Conservation (phyloP, 2,113 vertebrate genomes). For the Columbina picui region DNA sequence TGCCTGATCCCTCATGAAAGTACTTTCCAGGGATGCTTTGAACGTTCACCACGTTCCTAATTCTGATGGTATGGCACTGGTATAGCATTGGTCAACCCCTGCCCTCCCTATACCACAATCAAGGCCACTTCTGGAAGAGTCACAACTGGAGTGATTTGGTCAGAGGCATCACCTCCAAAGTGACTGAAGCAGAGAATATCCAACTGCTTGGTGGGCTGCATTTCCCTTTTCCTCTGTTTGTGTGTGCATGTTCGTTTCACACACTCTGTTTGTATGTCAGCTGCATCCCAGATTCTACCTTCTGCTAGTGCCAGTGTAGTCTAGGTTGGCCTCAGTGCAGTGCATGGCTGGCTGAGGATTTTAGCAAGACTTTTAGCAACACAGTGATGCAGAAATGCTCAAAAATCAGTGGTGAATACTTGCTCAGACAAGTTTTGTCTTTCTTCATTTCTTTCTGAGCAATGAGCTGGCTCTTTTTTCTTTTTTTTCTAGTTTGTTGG, state of each 20-base stretch:
- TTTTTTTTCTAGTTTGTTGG: neutral
- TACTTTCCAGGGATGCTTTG: neutral
- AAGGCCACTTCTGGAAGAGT: neutral
- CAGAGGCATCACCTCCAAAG: neutral
- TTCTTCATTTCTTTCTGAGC: neutral
- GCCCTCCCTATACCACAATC: neutral
- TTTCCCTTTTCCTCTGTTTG: neutral
- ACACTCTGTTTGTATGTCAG: neutral
- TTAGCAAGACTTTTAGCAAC: neutral
- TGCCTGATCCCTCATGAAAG: neutral
- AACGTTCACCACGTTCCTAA: neutral
- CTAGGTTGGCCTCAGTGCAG: neutral
- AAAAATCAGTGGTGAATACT: neutral
- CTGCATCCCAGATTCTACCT: neutral
- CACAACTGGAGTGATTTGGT: neutral
- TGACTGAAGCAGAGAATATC: neutral
- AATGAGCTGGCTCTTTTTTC: neutral
- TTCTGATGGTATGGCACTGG: neutral
- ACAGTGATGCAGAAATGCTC: neutral
- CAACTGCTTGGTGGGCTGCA: neutral
- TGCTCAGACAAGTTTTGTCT: neutral
- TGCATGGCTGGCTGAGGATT: neutral
- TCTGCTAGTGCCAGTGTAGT: neutral
- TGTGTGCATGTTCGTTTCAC: neutral
- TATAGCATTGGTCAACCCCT: neutral